Base-by-base conservation (phyloP, 1,140 invertebrate genomes). In the Cyclina sinensis region DNA sequence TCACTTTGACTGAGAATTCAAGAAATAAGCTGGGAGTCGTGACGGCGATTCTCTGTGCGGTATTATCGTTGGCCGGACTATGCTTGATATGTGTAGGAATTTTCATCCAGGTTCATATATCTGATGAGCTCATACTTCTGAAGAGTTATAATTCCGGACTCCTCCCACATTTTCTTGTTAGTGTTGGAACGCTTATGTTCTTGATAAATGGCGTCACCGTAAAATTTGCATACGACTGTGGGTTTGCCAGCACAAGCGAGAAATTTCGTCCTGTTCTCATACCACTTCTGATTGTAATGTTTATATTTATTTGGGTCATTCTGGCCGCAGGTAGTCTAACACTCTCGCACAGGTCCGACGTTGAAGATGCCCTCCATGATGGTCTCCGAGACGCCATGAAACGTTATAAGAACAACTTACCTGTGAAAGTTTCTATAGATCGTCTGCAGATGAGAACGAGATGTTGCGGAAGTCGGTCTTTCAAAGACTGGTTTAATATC, bases 391-490 rank as follows among this genome's bases (percentile, higher is more conserved):
- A 74, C 21, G 65, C 79, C 16, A 88, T 88, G 86, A 59, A 57
- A 21, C 62, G 86, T 11, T 88, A 88, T 76, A 74, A 74, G 54
- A 54, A 76, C 1, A 83, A 74, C 21, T 11, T 81, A 16, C 5
- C 48, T 12, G 86, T 83, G 27, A 88, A 88, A 76, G 43, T 51
- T 24, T 37, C 51, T 27, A 70, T 88, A 0, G 86, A 88, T 59
- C 14, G 37, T 9, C 1, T 88, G 1, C 86, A 88, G 68, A 82
- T 88, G 79, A 46, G n/a, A 35, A 37, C 39, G 9, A 57, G 70
- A 30, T 88, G 86, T 30, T 88, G 86, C 39, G 86, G 86, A 74
- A 88, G 86, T 30, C n/a, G 12, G 2, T 88, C 86, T 16, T 88
- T 59, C 30, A 83, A 88, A 27, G 86, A 88, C 79, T 88, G 86